Base-by-base conservation (phyloP, 2,797 vertebrate species). In the Remorina albescens region DNA sequence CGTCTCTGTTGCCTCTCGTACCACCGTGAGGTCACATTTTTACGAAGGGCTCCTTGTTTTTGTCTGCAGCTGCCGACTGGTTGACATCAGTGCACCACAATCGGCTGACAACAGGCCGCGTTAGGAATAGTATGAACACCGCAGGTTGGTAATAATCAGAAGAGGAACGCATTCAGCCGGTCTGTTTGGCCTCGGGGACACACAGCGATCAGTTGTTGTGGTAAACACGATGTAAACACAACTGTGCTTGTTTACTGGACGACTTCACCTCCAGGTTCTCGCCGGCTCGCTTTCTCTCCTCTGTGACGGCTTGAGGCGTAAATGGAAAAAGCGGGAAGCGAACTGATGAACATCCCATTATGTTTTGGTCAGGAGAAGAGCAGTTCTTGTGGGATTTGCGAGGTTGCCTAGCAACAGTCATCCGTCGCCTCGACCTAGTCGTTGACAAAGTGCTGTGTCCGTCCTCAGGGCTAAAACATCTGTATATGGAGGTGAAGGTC, bases 391-490 rank as follows among this genome's bases (percentile, higher is more conserved):
- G 44, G 28, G 18, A 57, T 41, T 9, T 49, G 57, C 62, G 21
- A 42, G 13, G 36, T 36, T 49, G 39, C 53, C 19, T 28, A 44
- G 49, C 19, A 2, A 36, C 49, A 42, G 32, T n/a, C n/a, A n/a
- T n/a, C n/a, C n/a, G n/a, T n/a, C n/a, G 51, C 11, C 21, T 47
- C 21, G 5, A 1, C 16, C 23, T 0, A 34, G 28, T 16, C n/a
- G 37, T 39, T 65, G 2, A 57, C 23, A 15, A 2, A n/a, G 21
- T n/a, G 2, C 39, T 21, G 13, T 2, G 3, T n/a, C 32, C 8
- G 12, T 49, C 65, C 26, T 53, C 16, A 15, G 51, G 49, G 65
- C 54, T 51, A 23, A 56, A 68, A 56, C 54, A 71, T 74, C 65
- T 41, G 30, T 47, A 4, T 56, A 4, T 53, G 23, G 23, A 21